Percentiles rank a stretch among this genome's conserved stretches.
Conservation (phyloP, 2,888 invertebrate genomes). For the Eledone cirrhosa region DNA sequence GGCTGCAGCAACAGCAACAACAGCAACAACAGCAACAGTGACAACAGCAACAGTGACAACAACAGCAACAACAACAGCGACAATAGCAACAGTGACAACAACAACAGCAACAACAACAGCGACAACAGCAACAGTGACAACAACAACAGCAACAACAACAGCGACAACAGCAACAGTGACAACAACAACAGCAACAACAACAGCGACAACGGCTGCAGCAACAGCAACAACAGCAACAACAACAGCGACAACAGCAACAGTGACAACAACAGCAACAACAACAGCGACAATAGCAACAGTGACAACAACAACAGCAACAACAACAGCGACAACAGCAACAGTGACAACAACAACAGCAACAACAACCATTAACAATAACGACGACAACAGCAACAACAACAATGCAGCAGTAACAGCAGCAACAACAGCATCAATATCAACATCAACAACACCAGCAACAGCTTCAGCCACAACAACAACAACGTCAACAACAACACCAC, state of each 20-base stretch:
- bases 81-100: not conserved
- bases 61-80: not conserved
- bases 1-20: no score
- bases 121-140: not conserved
- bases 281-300: not conserved
- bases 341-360: not conserved
- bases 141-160: not conserved
- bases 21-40: not conserved
- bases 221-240: not conserved
- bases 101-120: not conserved
- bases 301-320: not conserved
- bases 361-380: no score
- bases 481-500: not conserved
- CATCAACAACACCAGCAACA: not conserved
- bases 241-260: constrained; percentile 9
- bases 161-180: constrained; percentile 5
- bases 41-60: not conserved
- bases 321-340: not conserved
- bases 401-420: not conserved
- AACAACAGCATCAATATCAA: not conserved
- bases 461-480: no score
- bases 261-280: not conserved
- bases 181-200: not conserved
- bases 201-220: no score
- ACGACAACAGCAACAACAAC: not conserved